Conservation (phyloP, 2,888 invertebrate species). For the Matsumyia berberina region DNA sequence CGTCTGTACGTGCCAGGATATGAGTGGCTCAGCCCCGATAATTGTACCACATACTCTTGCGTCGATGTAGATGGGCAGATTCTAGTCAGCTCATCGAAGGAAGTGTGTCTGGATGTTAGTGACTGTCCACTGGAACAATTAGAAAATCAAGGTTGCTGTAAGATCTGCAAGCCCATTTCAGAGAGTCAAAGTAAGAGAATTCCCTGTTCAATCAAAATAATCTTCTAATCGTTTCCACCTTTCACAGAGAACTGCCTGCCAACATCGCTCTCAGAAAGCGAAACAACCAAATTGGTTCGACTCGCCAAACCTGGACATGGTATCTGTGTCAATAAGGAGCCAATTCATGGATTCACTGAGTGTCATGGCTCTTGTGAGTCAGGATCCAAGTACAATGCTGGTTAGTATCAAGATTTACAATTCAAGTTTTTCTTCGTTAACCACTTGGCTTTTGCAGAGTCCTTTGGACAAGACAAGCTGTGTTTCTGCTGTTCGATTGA, state of each 20-base stretch:
- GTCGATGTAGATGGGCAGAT: slow-evolving; percentile 84
- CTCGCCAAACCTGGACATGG: slow-evolving; percentile 85
- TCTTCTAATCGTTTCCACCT: neutral
- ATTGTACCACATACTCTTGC: slow-evolving; percentile 88
- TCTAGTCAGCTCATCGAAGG: slow-evolving; percentile 85
- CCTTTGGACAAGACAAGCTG: slow-evolving; percentile 86
- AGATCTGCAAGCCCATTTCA: slow-evolving; percentile 86
- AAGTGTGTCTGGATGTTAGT: slow-evolving; percentile 88
- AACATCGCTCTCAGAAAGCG: slow-evolving; percentile 84
- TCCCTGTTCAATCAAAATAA: neutral
- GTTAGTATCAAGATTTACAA: slow-evolving; percentile 84
- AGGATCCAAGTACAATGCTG: slow-evolving; percentile 88
- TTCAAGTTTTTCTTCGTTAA: neutral
- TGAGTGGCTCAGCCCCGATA: slow-evolving; percentile 87
- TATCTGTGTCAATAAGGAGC: slow-evolving; percentile 87
- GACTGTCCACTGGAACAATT: slow-evolving; percentile 86
- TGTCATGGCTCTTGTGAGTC: slow-evolving; percentile 90
- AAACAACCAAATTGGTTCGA: slow-evolving; percentile 87
- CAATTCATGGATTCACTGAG: slow-evolving; percentile 87
- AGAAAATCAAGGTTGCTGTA: slow-evolving; percentile 88
- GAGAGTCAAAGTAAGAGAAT: slow-evolving; percentile 84
- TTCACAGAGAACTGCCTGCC: slow-evolving; percentile 86
- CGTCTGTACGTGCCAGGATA: slow-evolving; percentile 85
- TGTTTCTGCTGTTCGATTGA: slow-evolving; percentile 87
- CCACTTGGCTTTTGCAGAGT: slow-evolving; percentile 82